Conservation (phyloP, 2,113 vertebrate species). For the Macheiramphus alcinus region DNA sequence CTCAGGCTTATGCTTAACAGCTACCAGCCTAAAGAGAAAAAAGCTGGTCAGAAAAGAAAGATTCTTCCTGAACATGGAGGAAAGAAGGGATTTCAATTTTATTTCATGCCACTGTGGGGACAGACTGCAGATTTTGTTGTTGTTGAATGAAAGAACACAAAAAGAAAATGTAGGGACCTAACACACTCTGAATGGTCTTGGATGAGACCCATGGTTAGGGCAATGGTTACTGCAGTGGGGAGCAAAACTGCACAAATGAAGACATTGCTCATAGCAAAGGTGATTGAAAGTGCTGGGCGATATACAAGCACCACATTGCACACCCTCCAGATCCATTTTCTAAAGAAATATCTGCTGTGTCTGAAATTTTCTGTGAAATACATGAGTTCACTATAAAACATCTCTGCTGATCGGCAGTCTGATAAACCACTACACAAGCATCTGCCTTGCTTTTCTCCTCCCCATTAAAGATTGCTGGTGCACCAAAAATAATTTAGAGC, state of each 20-base stretch:
- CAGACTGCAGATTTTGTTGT: not conserved
- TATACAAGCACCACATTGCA: not conserved
- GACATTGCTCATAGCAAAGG: not conserved
- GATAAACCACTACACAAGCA: slow-evolving; percentile 7
- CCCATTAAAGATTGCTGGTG: not conserved
- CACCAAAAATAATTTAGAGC: slow-evolving; percentile 22
- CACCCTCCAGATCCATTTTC: not conserved
- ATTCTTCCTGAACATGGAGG: not conserved
- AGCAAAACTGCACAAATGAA: not conserved
- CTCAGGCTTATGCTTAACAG: not conserved
- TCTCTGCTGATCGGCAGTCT: not conserved
- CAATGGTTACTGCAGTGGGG: not conserved
- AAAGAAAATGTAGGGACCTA: not conserved
- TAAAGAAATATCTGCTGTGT: not conserved
- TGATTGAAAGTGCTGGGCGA: not conserved
- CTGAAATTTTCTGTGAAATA: slow-evolving; percentile 22
- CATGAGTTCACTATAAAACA: not conserved
- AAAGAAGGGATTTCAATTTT: not conserved
- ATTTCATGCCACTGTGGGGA: not conserved
- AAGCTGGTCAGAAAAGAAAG: not conserved
- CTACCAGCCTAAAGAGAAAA: not conserved
- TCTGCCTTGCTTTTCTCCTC: not conserved
- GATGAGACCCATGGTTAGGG: not conserved
- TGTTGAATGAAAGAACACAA: not conserved
- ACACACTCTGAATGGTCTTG: not conserved